Percentiles rank a stretch among this genome's conserved stretches.
phyloP scores from a whole-genome alignment of 2,888 invertebrate species.

The Hyalella azteca region DNA sequence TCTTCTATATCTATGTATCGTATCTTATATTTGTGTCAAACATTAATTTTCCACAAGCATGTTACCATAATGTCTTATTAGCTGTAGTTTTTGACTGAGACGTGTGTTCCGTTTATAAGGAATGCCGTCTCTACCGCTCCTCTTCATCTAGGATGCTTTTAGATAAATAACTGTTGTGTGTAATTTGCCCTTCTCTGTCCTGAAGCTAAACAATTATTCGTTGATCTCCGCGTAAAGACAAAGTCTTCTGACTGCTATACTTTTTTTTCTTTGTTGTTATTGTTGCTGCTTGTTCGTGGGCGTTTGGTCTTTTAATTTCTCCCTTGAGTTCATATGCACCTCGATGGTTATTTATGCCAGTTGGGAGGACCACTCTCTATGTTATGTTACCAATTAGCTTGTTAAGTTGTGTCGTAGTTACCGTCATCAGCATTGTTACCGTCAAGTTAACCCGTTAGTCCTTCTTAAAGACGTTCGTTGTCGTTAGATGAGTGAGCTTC shows the following conservation, averaged over 20 bases:
- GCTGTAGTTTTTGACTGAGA: constrained; percentile 1
- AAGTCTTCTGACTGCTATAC: not conserved
- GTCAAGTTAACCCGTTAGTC: constrained; percentile 15
- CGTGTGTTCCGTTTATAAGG: not conserved
- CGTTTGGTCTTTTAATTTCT: not conserved
- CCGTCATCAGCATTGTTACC: constrained; percentile 36
- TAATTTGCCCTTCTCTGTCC: not conserved
- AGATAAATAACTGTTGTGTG: not conserved
- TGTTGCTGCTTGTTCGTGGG: too few species aligned
- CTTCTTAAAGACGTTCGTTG: not conserved
- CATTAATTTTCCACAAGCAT: not conserved
- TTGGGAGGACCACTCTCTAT: constrained; percentile 16
- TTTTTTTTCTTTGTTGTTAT: not conserved
- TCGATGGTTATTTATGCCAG: constrained; percentile 7
- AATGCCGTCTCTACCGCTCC: not conserved
- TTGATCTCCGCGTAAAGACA: constrained; percentile 30
- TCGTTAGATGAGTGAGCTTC: not conserved
- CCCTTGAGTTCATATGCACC: not conserved
- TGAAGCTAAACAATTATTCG: constrained; percentile 17
- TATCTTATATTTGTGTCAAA: constrained; percentile 11
- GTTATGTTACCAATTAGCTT: constrained; percentile 25
- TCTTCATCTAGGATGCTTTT: constrained; percentile 5
- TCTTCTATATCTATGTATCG: constrained; percentile 1
- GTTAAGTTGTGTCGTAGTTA: constrained; percentile 17
- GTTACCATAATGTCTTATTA: constrained; percentile 24